Evolutionary conservation across 2,797 vertebrate species (phyloP), one percentile per base, ranked within the genome.

Genomic region (Prunella strophiata): DNA sequence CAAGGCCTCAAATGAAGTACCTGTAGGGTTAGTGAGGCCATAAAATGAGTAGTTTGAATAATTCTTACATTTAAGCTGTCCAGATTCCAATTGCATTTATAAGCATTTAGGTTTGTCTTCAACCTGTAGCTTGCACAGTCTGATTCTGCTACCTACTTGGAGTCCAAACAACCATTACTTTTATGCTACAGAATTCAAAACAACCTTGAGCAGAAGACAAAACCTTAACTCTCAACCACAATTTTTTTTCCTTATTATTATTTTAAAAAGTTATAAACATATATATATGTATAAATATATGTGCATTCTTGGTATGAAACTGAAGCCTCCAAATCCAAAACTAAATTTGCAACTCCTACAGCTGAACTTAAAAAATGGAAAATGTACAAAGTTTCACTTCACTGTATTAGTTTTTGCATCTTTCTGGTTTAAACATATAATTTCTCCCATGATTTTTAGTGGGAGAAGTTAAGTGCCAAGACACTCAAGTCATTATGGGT

Each of bases 351-450:
- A 76, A 40, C 26, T 81, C 32, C 51, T 70, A 54, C 51, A 81
- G 36, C 8, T 80, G 42, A 89, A 72, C 21, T 85, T 76, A n/a
- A 86, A 93, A 86, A 85, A 38, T n/a, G 13, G 16, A 90, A 95
- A 85, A 83, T 40, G 8, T 21, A 67, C 4, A 9, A 86, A 85
- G 57, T 75, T 88, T 78, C 43, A 51, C 22, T 87, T 89, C 29
- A 58, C 8, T 61, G 20, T 52, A 74, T 76, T 79, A 27, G 52
- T 84, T 84, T 88, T 66, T 38, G 40, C 47, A 68, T 68, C 22
- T 42, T 79, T 75, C 50, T 85, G 22, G 13, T 89, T 94, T 80
- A 81, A 70, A 82, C 32, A 89, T 16, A 91, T 78, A 92, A 93
- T 59, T 89, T 54, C 71, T 94, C 76, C 67, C 36, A 42, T 59